Conservation (phyloP, 1,140 invertebrate genomes). For the Neuroterus valhalla region DNA sequence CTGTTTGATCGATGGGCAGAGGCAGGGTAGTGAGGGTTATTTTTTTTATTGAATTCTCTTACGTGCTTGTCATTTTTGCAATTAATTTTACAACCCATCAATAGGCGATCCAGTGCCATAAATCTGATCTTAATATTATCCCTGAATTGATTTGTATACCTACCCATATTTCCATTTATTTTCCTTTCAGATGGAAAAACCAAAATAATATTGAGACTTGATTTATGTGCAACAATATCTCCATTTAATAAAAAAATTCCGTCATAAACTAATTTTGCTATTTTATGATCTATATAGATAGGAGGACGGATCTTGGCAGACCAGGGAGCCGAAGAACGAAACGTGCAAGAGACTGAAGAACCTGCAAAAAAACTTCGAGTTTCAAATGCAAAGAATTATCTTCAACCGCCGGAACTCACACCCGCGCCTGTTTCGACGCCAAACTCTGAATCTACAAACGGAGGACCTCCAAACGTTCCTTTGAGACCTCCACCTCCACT, state of each 20-base stretch:
- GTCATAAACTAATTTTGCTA: neutral
- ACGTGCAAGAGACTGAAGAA: conserved; percentile 52
- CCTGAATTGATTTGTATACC: neutral
- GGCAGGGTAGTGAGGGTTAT: conserved; percentile 24
- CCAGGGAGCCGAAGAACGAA: conserved; percentile 56
- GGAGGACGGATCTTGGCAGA: conserved; percentile 61
- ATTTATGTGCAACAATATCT: neutral
- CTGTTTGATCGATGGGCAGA: conserved; percentile 28
- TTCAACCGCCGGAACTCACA: conserved; percentile 42
- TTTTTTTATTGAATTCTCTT: conserved; percentile 24
- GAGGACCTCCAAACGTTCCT: conserved; percentile 29
- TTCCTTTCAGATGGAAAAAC: no score
- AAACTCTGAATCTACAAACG: conserved; percentile 4
- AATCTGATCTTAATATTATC: neutral
- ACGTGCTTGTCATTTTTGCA: conserved; percentile 24
- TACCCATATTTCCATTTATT: neutral
- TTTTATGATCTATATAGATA: conserved; percentile 47
- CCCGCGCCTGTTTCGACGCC: conserved; percentile 36
- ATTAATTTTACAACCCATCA: conserved; percentile 5
- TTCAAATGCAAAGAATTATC: conserved; percentile 50
- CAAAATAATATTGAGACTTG: neutral
- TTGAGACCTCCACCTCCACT: conserved; percentile 62
- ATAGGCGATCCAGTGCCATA: neutral
- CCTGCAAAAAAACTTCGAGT: conserved; percentile 61
- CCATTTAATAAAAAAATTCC: neutral